Percentiles rank a stretch among this genome's conserved stretches.
phyloP scores from a whole-genome alignment of 1,140 invertebrate species.

The Forficula auricularia region DNA sequence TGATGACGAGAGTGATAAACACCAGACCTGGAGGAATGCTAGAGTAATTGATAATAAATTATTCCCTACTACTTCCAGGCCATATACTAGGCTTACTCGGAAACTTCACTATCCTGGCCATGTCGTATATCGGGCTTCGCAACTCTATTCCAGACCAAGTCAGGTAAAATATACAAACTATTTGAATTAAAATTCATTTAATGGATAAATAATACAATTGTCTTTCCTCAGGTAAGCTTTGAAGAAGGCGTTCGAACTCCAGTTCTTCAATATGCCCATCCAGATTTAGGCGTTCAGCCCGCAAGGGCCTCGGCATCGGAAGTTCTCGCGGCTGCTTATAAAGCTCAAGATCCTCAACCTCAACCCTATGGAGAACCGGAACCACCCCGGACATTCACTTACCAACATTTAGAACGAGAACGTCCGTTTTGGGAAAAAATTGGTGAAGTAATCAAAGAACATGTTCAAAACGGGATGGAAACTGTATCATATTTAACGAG shows the following conservation, averaged over 20 bases:
- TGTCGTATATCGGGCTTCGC: conserved; percentile 40
- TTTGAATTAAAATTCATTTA: too few species aligned
- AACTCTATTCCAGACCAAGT: conserved; percentile 34
- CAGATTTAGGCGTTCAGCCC: conserved; percentile 54
- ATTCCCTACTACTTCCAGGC: conserved; percentile 27
- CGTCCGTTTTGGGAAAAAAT: conserved; percentile 51
- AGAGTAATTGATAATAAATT: conserved; percentile 66
- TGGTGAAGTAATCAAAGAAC: conserved; percentile 49
- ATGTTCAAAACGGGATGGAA: conserved; percentile 47
- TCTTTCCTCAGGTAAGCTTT: conserved; percentile 30
- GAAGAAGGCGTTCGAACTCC: conserved; percentile 51
- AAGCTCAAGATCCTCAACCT: conserved; percentile 18
- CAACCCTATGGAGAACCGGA: conserved; percentile 23
- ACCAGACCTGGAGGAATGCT: conserved; percentile 66
- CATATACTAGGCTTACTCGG: conserved; percentile 16
- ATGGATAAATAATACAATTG: too few species aligned
- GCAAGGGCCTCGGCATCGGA: conserved; percentile 28
- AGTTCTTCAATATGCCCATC: conserved; percentile 58
- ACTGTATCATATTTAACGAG: conserved; percentile 47
- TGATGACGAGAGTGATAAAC: conserved; percentile 59
- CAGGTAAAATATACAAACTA: conserved; percentile 17
- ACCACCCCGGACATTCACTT: too few species aligned
- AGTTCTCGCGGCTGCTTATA: too few species aligned
- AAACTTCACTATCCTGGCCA: conserved; percentile 47
- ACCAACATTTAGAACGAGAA: conserved; percentile 17